Conservation (phyloP, 2,113 vertebrate genomes). For the Numida meleagris region DNA sequence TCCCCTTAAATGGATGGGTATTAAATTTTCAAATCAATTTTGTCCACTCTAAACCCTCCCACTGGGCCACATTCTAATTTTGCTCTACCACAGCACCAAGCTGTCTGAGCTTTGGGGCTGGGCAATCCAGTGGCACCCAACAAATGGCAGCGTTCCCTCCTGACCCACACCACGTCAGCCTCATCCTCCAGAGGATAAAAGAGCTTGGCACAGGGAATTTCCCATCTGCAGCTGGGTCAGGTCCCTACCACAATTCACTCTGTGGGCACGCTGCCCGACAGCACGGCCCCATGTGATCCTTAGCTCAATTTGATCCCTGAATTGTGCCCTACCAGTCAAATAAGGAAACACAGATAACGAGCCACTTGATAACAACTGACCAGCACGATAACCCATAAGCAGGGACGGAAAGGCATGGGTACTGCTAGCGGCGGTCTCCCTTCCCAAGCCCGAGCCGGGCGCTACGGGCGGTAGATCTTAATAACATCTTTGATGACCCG, state of each 20-base stretch:
- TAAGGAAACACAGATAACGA: constrained; percentile 67
- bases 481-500: constrained; percentile 98
- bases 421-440: constrained; percentile 50
- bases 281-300: background rate
- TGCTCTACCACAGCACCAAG: background rate
- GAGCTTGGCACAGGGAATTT: constrained; percentile 18
- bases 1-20: background rate
- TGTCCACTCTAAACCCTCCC: background rate
- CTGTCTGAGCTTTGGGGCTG: background rate
- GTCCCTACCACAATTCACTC: background rate
- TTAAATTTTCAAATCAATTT: background rate
- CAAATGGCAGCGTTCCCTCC: background rate
- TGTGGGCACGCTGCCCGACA: background rate
- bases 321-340: constrained; percentile 72
- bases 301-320: constrained; percentile 70
- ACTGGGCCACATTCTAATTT: background rate
- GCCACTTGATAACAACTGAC: constrained; percentile 73
- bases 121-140: background rate
- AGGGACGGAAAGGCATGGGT: constrained; percentile 72
- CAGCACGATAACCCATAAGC: constrained; percentile 76
- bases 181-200: background rate
- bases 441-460: background rate
- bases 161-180: background rate
- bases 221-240: background rate
- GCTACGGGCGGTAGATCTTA: constrained; percentile 95